Percentiles rank a stretch among this genome's conserved stretches.
These are phyloP conservation scores for Nemapogon koenigi DNA, from an alignment of 2,888 invertebrate species.

Conservation along the genomic window DNA sequence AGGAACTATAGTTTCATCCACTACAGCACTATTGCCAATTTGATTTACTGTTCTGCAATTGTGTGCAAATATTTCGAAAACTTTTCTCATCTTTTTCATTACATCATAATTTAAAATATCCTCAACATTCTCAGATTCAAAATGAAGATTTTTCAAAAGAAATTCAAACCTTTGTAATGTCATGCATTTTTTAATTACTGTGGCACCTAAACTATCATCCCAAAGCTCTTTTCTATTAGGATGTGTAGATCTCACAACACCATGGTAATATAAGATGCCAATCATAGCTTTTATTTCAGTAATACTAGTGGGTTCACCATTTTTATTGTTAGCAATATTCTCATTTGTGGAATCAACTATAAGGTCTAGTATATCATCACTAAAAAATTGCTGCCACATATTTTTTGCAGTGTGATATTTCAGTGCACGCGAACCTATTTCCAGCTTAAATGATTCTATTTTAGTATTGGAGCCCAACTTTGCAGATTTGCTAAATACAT, in stretches of 20 bases:
- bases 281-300: conserved; percentile 45
- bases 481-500: conserved; percentile 31
- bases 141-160: conserved; percentile 39
- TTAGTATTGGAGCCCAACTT: conserved; percentile 4
- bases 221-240: conserved; percentile 43
- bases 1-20: conserved; percentile 50
- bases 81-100: conserved; percentile 47
- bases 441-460: neutral
- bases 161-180: conserved; percentile 42
- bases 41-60: conserved; percentile 45
- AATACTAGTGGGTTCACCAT: conserved; percentile 26
- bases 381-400: conserved; percentile 47
- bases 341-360: conserved; percentile 48
- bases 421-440: neutral
- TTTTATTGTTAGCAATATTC: conserved; percentile 29
- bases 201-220: conserved; percentile 36
- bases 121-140: conserved; percentile 31
- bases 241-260: conserved; percentile 47
- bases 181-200: conserved; percentile 39
- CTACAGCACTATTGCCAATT: conserved; percentile 33
- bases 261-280: conserved; percentile 49
- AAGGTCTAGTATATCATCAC: conserved; percentile 44
- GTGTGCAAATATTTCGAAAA: conserved; percentile 50
- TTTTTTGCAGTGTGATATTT: conserved; percentile 28
- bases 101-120: conserved; percentile 34